Evolutionary conservation across 2,888 invertebrate genomes (phyloP).

Genomic region (Nephrotoma flavescens): DNA sequence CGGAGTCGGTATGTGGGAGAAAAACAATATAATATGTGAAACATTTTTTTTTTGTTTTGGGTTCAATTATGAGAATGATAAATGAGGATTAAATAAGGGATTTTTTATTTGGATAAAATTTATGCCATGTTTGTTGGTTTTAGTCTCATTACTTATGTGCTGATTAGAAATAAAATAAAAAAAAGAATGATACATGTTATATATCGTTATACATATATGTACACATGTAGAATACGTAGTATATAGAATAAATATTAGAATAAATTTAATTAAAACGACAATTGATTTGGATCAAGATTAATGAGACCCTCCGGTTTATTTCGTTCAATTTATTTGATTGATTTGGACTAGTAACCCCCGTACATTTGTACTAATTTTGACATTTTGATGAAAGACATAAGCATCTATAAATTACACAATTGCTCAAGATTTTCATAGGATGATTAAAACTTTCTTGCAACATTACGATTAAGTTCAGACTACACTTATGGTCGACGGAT

Average conservation of each 20-base stretch:
- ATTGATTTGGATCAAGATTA: neutral
- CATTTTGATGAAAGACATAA: too few relatives aligned
- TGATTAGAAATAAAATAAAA: neutral
- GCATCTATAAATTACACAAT: too few relatives aligned
- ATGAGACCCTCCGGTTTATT: neutral
- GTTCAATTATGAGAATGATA: constrained; percentile 4
- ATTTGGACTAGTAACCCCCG: neutral
- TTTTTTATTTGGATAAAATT: constrained; percentile 4
- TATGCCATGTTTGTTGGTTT: constrained; percentile 1
- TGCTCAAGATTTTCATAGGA: too few relatives aligned
- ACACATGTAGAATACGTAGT: neutral
- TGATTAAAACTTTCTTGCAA: too few relatives aligned
- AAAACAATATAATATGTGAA: neutral
- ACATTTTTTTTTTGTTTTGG: neutral
- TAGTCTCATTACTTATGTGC: neutral
- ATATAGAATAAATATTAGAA: neutral
- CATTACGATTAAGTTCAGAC: too few relatives aligned
- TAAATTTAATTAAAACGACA: neutral
- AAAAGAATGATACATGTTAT: neutral
- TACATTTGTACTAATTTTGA: too few relatives aligned
- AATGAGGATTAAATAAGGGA: constrained; percentile 4
- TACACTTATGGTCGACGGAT: too few relatives aligned
- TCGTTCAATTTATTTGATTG: neutral
- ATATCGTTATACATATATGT: neutral
- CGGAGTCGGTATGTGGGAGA: neutral